phyloP scores from a whole-genome alignment of 2,113 vertebrate species.

The Sakesphorus luctuosus region DNA sequence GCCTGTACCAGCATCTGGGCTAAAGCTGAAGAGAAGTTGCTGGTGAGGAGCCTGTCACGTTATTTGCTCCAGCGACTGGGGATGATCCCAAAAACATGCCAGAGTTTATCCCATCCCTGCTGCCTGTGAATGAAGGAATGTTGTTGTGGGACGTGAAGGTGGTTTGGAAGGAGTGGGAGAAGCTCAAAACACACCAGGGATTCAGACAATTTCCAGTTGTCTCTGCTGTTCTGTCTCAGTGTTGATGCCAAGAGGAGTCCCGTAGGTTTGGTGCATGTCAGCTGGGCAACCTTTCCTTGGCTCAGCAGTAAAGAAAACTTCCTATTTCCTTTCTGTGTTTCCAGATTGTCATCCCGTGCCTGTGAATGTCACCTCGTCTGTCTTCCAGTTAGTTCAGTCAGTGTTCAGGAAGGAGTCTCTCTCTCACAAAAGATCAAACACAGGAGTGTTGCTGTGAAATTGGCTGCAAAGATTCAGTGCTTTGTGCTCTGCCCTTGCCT shows the following conservation, averaged over 20 bases:
- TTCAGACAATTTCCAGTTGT: background rate
- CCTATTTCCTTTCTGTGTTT: constrained; percentile 2
- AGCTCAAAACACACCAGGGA: background rate
- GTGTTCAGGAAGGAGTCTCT: background rate
- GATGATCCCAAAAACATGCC: background rate
- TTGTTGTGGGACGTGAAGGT: background rate
- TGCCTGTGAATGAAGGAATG: background rate
- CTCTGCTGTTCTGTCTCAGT: background rate
- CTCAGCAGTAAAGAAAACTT: constrained; percentile 29
- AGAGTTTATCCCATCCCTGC: background rate
- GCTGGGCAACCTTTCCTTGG: background rate
- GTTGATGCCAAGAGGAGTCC: background rate
- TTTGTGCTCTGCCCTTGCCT: background rate
- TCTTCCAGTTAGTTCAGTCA: background rate
- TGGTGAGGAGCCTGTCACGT: background rate
- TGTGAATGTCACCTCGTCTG: background rate
- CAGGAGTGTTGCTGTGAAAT: background rate
- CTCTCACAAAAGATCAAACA: background rate
- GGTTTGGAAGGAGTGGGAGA: background rate
- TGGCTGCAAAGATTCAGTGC: background rate
- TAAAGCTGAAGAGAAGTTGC: background rate
- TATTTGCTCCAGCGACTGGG: background rate
- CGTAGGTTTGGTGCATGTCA: background rate
- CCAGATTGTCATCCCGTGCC: background rate
- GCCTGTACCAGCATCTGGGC: background rate